Base-by-base conservation (phyloP, 2,797 vertebrate genomes). In the Diceros bicornis region DNA sequence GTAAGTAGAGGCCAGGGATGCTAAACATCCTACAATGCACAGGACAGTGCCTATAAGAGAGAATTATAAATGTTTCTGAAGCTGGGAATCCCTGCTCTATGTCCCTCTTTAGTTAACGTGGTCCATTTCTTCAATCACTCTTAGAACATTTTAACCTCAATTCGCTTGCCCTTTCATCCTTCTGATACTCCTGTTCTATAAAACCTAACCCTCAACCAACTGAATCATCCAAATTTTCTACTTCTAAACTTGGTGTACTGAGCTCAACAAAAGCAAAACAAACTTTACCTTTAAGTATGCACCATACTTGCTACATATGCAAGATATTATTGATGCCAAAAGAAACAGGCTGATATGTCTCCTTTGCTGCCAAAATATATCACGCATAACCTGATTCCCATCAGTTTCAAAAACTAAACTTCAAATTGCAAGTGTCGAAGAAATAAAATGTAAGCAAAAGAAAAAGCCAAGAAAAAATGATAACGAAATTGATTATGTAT, bases 371-470 rank as follows among this genome's bases (percentile, higher is more conserved):
- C 90, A 97, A 96, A 98, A 88, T 41, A 77, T n/a, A 94, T 81
- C 29, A 78, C 95, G 71, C 16, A 88, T 41, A 77, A 92, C 44
- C 57, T 90, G 44, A 95, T 77, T 92, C 55, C 66, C 72, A 95
- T 62, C 74, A 93, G 55, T 82, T 97, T 96, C 72, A 85, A 95
- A 97, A 97, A 96, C 62, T 50, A 94, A 97, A 87, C 32, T 32
- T 77, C 91, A 79, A 59, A 84, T 72, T 96, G 32, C 75, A 97
- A 94, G 74, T 84, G 89, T 96, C 91, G 96, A 86, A 94, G 59
- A 97, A 96, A 93, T 89, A 96, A 94, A 97, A 89, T 81, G 21
- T 79, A 95, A 93, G 86, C 68, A 91, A 93, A 85, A 34, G 47
- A 9, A 96, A 92, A 87, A 92, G 12, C 64, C 72, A 84, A 75